phyloP scores from a whole-genome alignment of 2,797 vertebrate species.

The Paedocypris micromegethes region DNA sequence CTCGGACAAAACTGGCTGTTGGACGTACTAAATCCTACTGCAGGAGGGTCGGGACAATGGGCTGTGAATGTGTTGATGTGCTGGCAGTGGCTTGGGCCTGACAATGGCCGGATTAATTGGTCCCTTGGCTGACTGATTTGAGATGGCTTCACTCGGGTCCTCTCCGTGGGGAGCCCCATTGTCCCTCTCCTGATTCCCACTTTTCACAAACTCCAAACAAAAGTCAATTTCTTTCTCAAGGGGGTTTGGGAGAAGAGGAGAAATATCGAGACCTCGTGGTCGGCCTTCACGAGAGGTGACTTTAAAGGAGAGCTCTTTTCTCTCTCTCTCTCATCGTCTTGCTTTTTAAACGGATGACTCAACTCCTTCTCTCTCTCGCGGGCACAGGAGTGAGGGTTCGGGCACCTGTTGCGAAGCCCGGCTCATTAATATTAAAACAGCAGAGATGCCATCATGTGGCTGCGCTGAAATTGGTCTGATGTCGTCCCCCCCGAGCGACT shows the following conservation, averaged over 20 bases:
- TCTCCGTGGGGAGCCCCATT: slow-evolving; percentile 97
- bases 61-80: slow-evolving; percentile 96
- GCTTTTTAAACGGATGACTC: slow-evolving; percentile 50
- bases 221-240: slow-evolving; percentile 99
- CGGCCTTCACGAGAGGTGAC: slow-evolving; percentile 80
- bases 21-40: slow-evolving; percentile 99
- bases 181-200: slow-evolving; percentile 99
- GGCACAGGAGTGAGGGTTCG: slow-evolving; percentile 14
- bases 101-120: slow-evolving; percentile 99
- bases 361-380: slow-evolving; percentile 43
- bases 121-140: slow-evolving; percentile 99
- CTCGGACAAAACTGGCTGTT: slow-evolving; percentile 99
- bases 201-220: slow-evolving; percentile 99
- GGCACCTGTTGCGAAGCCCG: slow-evolving; percentile 44
- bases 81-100: slow-evolving; percentile 89
- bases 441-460: slow-evolving; percentile 80
- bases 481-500: slow-evolving; percentile 70
- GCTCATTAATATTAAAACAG: slow-evolving; percentile 81
- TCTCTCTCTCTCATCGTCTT: slow-evolving; percentile 53
- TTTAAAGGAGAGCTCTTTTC: slow-evolving; percentile 71
- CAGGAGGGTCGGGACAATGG: slow-evolving; percentile 97
- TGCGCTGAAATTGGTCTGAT: slow-evolving; percentile 81
- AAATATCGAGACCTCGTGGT: slow-evolving; percentile 82
- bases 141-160: slow-evolving; percentile 98
- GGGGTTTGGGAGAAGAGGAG: slow-evolving; percentile 62